These are phyloP conservation scores for Coleophora flavipennella DNA, from an alignment of 2,888 invertebrate species.

Conservation along the genomic window DNA sequence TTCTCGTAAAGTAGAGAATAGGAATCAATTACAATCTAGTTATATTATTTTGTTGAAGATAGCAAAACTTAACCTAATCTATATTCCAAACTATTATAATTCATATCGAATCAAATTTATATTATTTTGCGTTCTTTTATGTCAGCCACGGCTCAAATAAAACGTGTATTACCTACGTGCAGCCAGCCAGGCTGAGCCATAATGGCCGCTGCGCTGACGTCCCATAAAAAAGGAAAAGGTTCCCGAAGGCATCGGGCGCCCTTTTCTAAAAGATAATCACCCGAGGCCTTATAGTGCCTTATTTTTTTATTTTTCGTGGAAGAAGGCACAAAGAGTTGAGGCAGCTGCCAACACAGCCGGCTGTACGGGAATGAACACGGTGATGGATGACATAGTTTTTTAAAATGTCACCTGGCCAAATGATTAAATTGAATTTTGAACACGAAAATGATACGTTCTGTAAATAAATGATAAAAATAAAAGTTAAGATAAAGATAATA, in stretches of 20 bases:
- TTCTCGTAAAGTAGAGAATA: too few species aligned
- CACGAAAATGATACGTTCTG: too few species aligned
- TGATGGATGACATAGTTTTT: conserved; percentile 20
- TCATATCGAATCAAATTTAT: background rate
- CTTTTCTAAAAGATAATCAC: conserved; percentile 62
- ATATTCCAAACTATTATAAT: too few species aligned
- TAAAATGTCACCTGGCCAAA: conserved; percentile 30
- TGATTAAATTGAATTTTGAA: too few species aligned
- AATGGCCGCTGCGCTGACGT: conserved; percentile 39
- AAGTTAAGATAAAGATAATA: too few species aligned
- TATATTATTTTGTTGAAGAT: too few species aligned
- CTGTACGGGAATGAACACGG: conserved; percentile 25
- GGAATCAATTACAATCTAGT: too few species aligned
- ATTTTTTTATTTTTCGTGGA: conserved; percentile 48
- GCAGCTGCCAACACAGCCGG: conserved; percentile 61
- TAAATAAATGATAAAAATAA: too few species aligned
- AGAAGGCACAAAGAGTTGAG: conserved; percentile 50
- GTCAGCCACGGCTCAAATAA: conserved; percentile 25
- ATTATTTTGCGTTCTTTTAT: background rate
- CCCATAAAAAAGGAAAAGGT: conserved; percentile 38
- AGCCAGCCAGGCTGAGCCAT: conserved; percentile 24
- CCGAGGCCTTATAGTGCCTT: conserved; percentile 25
- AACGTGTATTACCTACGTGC: too few species aligned
- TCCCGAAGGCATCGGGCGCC: conserved; percentile 42
- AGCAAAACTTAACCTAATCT: too few species aligned